Conservation (phyloP, 1,140 invertebrate species). For the Caenorhabditis inopinata region DNA sequence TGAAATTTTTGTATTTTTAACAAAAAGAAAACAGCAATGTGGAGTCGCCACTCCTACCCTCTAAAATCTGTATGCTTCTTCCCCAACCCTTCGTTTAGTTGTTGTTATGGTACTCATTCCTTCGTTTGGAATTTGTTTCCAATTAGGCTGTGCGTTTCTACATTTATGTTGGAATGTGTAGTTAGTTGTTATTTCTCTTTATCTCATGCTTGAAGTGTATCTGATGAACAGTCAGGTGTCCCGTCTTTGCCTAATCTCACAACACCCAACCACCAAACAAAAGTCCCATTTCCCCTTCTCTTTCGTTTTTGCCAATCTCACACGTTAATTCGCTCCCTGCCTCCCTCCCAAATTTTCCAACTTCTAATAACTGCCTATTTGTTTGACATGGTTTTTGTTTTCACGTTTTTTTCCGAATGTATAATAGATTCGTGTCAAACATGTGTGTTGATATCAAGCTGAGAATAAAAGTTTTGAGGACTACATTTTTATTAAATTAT, state of each 20-base stretch:
- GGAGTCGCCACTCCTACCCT: background rate
- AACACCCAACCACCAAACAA: background rate
- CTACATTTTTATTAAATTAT: constrained; percentile 3
- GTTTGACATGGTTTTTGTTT: constrained; percentile 37
- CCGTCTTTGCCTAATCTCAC: constrained; percentile 18
- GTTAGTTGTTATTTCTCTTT: background rate
- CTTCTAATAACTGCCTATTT: constrained; percentile 7
- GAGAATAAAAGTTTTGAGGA: constrained; percentile 43
- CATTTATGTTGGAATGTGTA: background rate
- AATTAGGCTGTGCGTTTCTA: background rate
- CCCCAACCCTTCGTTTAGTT: constrained; percentile 10
- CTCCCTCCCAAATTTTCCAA: background rate
- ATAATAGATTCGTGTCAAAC: constrained; percentile 33
- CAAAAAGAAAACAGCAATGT: background rate
- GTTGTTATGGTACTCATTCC: constrained; percentile 28
- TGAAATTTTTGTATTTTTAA: background rate
- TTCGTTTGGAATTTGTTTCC: background rate
- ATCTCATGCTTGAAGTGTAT: constrained; percentile 30
- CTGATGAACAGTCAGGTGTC: constrained; percentile 29
- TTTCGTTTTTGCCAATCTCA: background rate
- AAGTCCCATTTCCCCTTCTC: background rate
- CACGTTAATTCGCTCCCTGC: background rate
- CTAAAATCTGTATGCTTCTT: constrained; percentile 8
- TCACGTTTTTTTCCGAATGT: background rate
- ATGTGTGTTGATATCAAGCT: constrained; percentile 26